Base-by-base conservation (phyloP, 2,888 invertebrate species). In the Frankliniella intonsa region DNA sequence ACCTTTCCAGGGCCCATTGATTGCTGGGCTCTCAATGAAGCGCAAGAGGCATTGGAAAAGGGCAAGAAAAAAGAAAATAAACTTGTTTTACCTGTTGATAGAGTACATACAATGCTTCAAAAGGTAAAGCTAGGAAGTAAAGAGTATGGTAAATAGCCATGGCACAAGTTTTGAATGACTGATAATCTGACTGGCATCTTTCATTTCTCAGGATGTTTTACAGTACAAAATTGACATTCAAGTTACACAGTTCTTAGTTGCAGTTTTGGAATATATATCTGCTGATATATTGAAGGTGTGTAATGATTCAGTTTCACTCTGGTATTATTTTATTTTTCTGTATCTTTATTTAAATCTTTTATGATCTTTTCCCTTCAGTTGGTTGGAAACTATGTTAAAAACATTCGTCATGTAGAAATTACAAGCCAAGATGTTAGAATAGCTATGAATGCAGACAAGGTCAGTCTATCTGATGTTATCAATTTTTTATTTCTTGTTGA, bases 381-480 rank as follows among this genome's bases (percentile, higher is more conserved):
- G 88, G 96, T 97, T 82, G 98, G 98, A 81, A 98, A 97, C 88
- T 99, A 98, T 90, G 98, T 98, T 69, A 97, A 97, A 89, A 97
- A 98, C 89, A 97, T 98, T 85, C 94, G 96, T 82, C 97, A 97
- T 89, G 92, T 92, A 79, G 95, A 95, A 88, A 96, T 99, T 87
- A 95, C 97, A 0, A 94, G 94, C 84, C 94, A 97, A 87, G 99
- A 99, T 88, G 96, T 99, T 87, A 95, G 95, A 90, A 97, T 98
- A 82, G 98, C 98, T 81, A 97, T 99, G 95, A 97, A 96, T 88
- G 98, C 98, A 82, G 99, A 99, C 88, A 97, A 97, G 93, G 97
- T 97, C 88, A 88, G 81, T 81, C 76, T 55, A 17, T 38, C 5
- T 38, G 38, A 38, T 38, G 38, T 38, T 38, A 3, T 5, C 2